phyloP scores from a whole-genome alignment of 2,797 vertebrate species.

The Lacerta viridis region DNA sequence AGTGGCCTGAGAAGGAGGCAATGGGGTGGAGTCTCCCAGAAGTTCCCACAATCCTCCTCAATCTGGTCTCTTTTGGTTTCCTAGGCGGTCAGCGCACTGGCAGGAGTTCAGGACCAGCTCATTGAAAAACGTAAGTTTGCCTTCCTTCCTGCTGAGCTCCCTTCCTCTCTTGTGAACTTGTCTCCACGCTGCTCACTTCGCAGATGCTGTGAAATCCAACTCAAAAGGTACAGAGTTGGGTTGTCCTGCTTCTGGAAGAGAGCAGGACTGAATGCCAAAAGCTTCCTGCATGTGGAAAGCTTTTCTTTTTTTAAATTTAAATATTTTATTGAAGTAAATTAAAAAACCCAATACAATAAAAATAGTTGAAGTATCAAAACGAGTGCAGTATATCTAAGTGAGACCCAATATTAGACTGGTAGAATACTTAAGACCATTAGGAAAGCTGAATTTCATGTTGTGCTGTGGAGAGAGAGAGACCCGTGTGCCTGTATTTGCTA shows the following conservation, averaged over 20 bases:
- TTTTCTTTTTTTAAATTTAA: background rate
- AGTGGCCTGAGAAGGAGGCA: background rate
- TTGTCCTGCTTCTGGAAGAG: background rate
- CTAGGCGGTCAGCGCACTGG: slow-evolving; percentile 96
- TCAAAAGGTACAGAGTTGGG: background rate
- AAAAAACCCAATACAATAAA: too few species aligned
- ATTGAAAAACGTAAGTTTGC: slow-evolving; percentile 95
- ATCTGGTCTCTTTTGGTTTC: slow-evolving; percentile 43
- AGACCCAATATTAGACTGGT: too few species aligned
- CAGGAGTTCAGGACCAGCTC: slow-evolving; percentile 96
- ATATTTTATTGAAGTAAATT: too few species aligned
- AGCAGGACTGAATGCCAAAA: background rate
- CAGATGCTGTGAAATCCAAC: background rate
- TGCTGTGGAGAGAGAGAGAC: too few species aligned
- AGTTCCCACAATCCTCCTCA: background rate
- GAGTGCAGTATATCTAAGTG: too few species aligned
- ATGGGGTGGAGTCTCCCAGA: background rate
- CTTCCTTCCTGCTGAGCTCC: background rate
- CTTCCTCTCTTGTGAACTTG: too few species aligned
- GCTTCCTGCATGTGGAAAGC: background rate
- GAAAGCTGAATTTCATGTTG: too few species aligned
- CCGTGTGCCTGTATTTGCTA: too few species aligned
- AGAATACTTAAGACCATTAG: too few species aligned
- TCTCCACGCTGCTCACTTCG: background rate
- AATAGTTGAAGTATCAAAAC: too few species aligned